Evolutionary conservation across 1,140 invertebrate genomes (phyloP), one percentile per base, ranked within the genome.

Genomic region (Drosophila punjabiensis): DNA sequence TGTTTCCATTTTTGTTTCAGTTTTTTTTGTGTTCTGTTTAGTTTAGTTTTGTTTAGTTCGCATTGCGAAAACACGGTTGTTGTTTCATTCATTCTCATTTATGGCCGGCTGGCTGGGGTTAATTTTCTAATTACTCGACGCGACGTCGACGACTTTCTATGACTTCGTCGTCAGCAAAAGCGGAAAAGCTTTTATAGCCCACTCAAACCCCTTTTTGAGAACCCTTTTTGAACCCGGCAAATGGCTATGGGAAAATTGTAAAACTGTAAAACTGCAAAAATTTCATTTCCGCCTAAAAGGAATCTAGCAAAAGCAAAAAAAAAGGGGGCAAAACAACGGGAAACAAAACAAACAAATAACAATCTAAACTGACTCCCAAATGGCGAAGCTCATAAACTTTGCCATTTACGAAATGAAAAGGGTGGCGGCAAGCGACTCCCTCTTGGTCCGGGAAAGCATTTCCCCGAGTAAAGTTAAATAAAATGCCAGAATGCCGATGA

Each of bases 71-170:
- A 53, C 64, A 41, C 67, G 71, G 71, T 75, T 75, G 71, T 75
- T 75, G 70, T 74, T 75, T 62, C 69, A 53, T 78, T 84, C 71
- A 53, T 78, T 84, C 71, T 56, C 86, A 81, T 84, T 88, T 89
- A 88, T 89, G 84, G 69, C 53, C 85, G 63, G 84, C 66, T 89
- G 71, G 81, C 68, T 79, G 81, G 85, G 84, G 78, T 76, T 85
- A 89, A 88, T 88, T 88, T 88, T 69, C 69, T 89, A 88, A 88
- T 89, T 88, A 88, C 84, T 81, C 78, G 81, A 88, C 84, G 81
- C 85, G 84, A 71, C 85, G 28, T n/a, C 50, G 62, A 87, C 80
- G 68, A 86, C 79, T 87, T 86, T 86, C 82, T 86, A 85, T 85
- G 82, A 85, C 82, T 85, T 86, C 82, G 68, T 50, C 55, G 71